A percentile compares a stretch with the other conserved stretches of the same genome.
phyloP scores from a whole-genome alignment of 1,140 invertebrate genomes.

The Tyrophagus putrescentiae region DNA sequence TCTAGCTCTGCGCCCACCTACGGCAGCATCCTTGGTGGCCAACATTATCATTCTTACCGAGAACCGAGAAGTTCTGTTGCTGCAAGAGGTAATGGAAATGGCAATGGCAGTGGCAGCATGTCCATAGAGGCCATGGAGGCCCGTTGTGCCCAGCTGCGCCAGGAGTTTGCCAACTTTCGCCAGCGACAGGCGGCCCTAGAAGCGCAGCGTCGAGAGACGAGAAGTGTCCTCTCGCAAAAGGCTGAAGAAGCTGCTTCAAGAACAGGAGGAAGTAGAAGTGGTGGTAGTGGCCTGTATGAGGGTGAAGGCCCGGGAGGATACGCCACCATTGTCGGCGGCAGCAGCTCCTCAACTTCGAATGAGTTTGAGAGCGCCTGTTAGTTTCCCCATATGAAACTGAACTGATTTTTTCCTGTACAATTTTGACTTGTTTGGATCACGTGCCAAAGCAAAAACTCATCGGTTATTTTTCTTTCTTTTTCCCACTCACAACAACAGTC shows the following conservation, averaged over 20 bases:
- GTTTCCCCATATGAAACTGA: neutral
- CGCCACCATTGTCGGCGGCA: too few species aligned
- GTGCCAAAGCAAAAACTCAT: too few species aligned
- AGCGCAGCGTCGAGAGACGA: neutral
- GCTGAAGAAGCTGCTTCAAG: too few species aligned
- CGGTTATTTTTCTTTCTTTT: too few species aligned
- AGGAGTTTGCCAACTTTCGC: slow-evolving; percentile 82
- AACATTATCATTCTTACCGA: slow-evolving; percentile 18
- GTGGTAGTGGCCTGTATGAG: too few species aligned
- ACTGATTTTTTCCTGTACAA: neutral
- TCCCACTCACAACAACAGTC: neutral
- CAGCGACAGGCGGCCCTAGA: slow-evolving; percentile 57
- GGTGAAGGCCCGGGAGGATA: too few species aligned
- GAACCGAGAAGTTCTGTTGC: neutral
- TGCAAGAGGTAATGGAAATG: too few species aligned
- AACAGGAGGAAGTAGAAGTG: too few species aligned
- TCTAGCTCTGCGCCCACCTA: too few species aligned
- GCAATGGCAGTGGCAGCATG: too few species aligned
- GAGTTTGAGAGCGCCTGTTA: slow-evolving; percentile 18
- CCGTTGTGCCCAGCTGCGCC: slow-evolving; percentile 79
- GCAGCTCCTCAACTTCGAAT: slow-evolving; percentile 15
- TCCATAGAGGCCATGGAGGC: slow-evolving; percentile 55
- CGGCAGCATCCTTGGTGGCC: slow-evolving; percentile 4
- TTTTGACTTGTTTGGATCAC: neutral
- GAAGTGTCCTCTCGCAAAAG: too few species aligned